Evolutionary conservation across 2,113 vertebrate genomes (phyloP).

Genomic region (Salvator merianae): DNA sequence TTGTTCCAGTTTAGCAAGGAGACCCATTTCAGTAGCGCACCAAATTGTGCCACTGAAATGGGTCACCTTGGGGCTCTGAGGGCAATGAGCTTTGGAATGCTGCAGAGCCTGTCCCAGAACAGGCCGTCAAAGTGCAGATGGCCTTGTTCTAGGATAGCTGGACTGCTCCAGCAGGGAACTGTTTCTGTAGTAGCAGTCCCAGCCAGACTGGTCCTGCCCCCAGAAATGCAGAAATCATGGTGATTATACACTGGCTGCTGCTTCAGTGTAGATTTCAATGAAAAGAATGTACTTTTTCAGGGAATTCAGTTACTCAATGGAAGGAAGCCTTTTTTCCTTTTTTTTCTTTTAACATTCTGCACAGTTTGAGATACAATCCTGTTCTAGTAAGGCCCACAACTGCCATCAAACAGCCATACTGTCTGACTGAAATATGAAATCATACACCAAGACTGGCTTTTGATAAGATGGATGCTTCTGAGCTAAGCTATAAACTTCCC

Average conservation of each 20-base stretch:
- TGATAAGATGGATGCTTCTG: conserved; percentile 58
- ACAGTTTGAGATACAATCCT: conserved; percentile 10
- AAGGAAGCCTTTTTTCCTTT: not conserved
- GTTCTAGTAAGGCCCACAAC: conserved; percentile 8
- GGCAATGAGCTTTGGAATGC: too few species aligned
- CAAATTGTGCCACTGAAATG: too few species aligned
- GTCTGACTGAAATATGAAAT: conserved; percentile 58
- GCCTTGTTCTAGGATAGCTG: not conserved
- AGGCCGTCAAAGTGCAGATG: not conserved
- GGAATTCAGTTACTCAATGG: not conserved
- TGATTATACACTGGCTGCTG: not conserved
- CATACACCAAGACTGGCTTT: conserved; percentile 39
- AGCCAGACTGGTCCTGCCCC: too few species aligned
- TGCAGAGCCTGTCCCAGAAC: too few species aligned
- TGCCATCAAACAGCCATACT: conserved; percentile 32
- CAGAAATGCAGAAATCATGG: too few species aligned
- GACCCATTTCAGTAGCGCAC: too few species aligned
- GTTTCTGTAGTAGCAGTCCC: too few species aligned
- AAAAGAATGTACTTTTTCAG: not conserved
- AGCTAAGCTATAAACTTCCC: conserved; percentile 62
- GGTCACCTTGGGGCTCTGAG: too few species aligned
- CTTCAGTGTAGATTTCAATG: not conserved
- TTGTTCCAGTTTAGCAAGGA: too few species aligned
- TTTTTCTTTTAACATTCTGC: not conserved
- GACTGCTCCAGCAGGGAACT: too few species aligned